Percentiles rank a stretch among this genome's conserved stretches.
phyloP scores from a whole-genome alignment of 23 tunicate species.

The Aplidium turbinatum region DNA sequence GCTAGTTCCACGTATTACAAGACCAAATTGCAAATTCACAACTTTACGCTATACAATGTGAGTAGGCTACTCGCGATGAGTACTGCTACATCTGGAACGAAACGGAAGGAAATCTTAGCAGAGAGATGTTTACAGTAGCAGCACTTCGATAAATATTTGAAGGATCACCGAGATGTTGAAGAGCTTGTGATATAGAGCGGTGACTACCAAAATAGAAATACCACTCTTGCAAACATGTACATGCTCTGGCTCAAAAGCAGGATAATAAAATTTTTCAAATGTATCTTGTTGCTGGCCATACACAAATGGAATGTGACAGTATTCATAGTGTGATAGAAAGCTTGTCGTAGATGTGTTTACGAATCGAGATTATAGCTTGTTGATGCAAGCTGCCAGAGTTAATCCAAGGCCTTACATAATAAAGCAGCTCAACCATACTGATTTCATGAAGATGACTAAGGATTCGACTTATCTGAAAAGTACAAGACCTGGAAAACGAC shows the following conservation, averaged over 20 bases:
- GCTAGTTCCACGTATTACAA: background rate
- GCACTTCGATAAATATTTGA: too few relatives aligned
- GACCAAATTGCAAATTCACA: conserved; percentile 1
- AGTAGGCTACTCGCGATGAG: background rate
- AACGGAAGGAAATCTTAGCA: too few relatives aligned
- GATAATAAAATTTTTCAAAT: background rate
- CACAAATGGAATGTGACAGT: conserved; percentile 11
- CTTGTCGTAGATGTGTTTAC: background rate
- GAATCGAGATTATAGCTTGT: background rate
- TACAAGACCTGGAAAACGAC: too few relatives aligned
- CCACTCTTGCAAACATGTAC: background rate
- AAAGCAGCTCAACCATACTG: background rate
- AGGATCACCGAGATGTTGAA: too few relatives aligned
- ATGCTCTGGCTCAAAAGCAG: background rate
- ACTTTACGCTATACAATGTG: background rate
- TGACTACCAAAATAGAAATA: conserved; percentile 7
- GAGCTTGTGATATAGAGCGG: too few relatives aligned
- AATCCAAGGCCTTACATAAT: background rate
- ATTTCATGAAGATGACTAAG: too few relatives aligned
- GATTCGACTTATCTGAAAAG: too few relatives aligned
- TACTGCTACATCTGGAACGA: conserved; percentile 2
- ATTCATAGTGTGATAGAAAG: conserved; percentile 5
- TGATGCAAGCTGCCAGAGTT: background rate
- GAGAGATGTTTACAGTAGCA: too few relatives aligned
- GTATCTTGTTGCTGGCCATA: conserved; percentile 7